A percentile compares a stretch with the other conserved stretches of the same genome.
Evolutionary conservation across 2,797 vertebrate genomes (phyloP).

Genomic region (Cetoscarus ocellatus): DNA sequence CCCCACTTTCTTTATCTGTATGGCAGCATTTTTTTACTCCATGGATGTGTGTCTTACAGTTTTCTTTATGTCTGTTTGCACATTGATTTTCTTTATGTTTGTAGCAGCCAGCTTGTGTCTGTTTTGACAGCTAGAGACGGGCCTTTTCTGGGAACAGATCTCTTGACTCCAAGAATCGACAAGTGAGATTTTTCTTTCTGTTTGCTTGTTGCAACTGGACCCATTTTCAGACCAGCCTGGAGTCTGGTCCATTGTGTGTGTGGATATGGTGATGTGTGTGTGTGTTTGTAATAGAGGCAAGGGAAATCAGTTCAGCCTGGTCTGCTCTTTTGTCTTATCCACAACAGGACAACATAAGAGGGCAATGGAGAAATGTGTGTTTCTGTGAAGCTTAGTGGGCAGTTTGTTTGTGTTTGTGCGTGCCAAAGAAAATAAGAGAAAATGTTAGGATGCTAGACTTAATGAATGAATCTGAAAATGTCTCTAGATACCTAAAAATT

Average conservation of each 20-base stretch:
- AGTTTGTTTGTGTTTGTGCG: conserved; percentile 27
- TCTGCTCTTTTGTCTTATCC: conserved; percentile 79
- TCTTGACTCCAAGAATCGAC: conserved; percentile 72
- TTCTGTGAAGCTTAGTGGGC: conserved; percentile 46
- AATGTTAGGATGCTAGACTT: conserved; percentile 28
- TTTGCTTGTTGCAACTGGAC: conserved; percentile 70
- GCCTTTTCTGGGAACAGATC: conserved; percentile 65
- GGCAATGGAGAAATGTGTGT: conserved; percentile 67
- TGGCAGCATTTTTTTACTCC: too few species aligned
- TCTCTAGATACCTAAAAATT: too few species aligned
- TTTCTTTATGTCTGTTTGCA: too few species aligned
- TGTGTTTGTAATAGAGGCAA: conserved; percentile 47
- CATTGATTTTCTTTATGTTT: conserved; percentile 40
- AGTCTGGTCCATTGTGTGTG: conserved; percentile 53
- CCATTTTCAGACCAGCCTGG: conserved; percentile 71
- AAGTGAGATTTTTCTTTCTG: conserved; percentile 70
- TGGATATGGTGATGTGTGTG: background rate
- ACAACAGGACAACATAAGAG: conserved; percentile 69
- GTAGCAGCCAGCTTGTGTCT: conserved; percentile 24
- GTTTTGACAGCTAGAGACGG: conserved; percentile 64
- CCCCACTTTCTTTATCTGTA: too few species aligned
- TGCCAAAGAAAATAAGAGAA: conserved; percentile 17
- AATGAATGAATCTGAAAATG: conserved; percentile 13
- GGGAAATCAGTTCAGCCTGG: conserved; percentile 76
- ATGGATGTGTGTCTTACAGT: too few species aligned